Base-by-base conservation (phyloP, 2,888 invertebrate genomes). In the Parasteatoda lunata region DNA sequence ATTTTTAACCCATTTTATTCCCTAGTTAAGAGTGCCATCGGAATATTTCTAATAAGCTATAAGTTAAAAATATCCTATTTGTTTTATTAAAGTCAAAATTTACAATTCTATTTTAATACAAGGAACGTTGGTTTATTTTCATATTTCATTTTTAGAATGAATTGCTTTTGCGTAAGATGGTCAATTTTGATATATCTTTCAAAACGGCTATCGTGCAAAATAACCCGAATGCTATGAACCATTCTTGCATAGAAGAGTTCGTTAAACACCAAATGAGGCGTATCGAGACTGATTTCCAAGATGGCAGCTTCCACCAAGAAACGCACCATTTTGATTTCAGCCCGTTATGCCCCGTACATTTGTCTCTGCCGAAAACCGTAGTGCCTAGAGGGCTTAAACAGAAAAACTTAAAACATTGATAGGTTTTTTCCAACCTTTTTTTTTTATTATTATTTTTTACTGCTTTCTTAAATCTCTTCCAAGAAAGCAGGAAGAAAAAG, bases 201-300 rank as follows among this genome's bases (percentile, higher is more conserved):
- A 30, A 30, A 30, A 30, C 30, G 30, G 30, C 30, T 30, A 30
- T 30, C 30, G 30, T 30, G 30, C 30, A 30, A 30, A 30, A 30
- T 30, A 30, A 30, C 30, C 30, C 30, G 30, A 30, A 30, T 30
- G 30, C 30, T 0, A 30, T 30, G 30, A 73, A 73, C n/a, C 30
- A 59, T 59, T 65, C 68, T 73, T 76, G 75, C 68, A 82, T 82
- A 30, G 70, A 65, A 47, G 51, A 83, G 83, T 83, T 83, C 77
- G 77, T 83, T 83, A 83, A 71, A 77, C 71, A 77, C 15, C 65
- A 77, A 83, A 83, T 83, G 83, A 83, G 77, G 13, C 83, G 71
- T 47, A 13, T 77, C 76, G 64, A 45, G 47, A 77, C 59, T 75
- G 51, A 65, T 54, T 69, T 64, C 69, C 76, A 76, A 70, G 69